Base-by-base conservation (phyloP, 2,888 invertebrate genomes). In the Chrysolina americana region DNA sequence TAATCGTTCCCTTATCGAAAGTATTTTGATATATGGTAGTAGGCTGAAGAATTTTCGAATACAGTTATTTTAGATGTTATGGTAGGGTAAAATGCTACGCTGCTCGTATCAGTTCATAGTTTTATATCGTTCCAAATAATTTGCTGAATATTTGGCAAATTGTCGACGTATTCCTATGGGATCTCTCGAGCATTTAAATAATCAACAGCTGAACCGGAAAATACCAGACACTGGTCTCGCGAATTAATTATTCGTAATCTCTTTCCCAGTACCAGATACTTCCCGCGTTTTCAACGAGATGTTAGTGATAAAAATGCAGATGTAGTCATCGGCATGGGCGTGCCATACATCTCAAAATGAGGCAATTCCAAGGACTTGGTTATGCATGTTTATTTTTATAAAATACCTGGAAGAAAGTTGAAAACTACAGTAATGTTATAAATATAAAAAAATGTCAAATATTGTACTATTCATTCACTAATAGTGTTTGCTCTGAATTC, bases 181-280 rank as follows among this genome's bases (percentile, higher is more conserved):
- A n/a, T 13, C 15, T 59, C 28, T 36, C 59, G 8, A n/a, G 17
- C 10, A 36, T 36, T 59, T 4, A 59, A 36, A 59, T 59, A n/a
- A 28, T 59, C 36, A 36, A 59, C 59, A 59, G 59, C 59, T 59
- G 59, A 28, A 59, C 59, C 59, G 59, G 59, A 59, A 59, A 59
- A 36, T 59, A 36, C 59, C 28, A 59, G 59, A 59, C 36, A 59
- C 15, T 36, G 13, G 17, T 28, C 59, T 59, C 59, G 59, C 59
- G 59, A 59, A 59, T 59, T 59, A 28, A 59, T 59, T 59, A 59
- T 59, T 59, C 59, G 36, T 59, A 59, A 59, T 59, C 59, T 59
- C 9, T 59, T 59, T 59, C 59, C 59, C 59, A 59, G 28, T 28
- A 59, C 28, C 53, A 9, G 53, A 53, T 23, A 59, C 59, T 36